A percentile compares a stretch with the other conserved stretches of the same genome.
Evolutionary conservation across 1,140 invertebrate species (phyloP).

Genomic region (Apis mellifera): DNA sequence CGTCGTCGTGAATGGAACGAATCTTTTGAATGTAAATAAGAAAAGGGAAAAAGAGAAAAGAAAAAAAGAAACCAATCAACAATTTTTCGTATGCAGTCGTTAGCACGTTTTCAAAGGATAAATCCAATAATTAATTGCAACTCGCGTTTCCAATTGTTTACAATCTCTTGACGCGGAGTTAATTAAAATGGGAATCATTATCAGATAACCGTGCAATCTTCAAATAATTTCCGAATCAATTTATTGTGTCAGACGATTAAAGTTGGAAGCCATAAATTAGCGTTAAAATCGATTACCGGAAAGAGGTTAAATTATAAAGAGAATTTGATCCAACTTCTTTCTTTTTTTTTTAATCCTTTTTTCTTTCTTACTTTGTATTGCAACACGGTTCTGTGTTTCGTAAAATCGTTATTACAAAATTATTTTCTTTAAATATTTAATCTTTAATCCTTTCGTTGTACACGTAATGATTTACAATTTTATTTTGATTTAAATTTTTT

Average conservation of each 20-base stretch:
- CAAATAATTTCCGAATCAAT: neutral
- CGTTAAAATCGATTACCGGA: neutral
- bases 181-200: conserved; percentile 6
- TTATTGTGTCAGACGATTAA: neutral
- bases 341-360: no score
- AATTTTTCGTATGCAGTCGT: neutral
- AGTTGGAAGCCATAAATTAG: neutral
- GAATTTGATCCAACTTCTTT: neutral
- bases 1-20: neutral
- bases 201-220: neutral
- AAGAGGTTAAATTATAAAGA: neutral
- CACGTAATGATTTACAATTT: no score
- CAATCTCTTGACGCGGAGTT: neutral
- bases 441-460: no score
- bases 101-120: neutral
- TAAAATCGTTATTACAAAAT: neutral
- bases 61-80: no score
- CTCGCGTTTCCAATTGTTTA: neutral
- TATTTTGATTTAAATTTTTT: no score
- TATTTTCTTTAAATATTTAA: no score
- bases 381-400: neutral
- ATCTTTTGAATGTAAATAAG: neutral
- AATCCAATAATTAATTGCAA: conserved; percentile 14
- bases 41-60: neutral
- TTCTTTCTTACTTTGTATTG: neutral